A percentile compares a stretch with the other conserved stretches of the same genome.
Evolutionary conservation across 2,113 vertebrate species (phyloP).

Genomic region (Epinephelus cyanopodus): DNA sequence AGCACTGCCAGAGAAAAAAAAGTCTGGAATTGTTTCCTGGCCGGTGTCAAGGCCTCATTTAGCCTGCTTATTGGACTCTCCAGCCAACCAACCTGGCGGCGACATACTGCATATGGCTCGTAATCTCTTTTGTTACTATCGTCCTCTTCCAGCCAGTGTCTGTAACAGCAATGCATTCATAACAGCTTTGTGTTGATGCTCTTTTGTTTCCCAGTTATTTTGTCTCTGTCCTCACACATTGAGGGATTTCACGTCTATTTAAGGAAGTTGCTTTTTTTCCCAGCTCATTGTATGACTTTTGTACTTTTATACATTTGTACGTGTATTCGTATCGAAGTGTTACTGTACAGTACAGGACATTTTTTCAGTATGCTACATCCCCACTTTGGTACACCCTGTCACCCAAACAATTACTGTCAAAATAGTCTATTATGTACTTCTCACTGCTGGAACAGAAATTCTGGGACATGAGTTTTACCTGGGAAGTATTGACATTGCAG

Average conservation of each 20-base stretch:
- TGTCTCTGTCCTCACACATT: neutral
- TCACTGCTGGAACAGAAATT: no score
- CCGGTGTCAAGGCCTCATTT: constrained; percentile 76
- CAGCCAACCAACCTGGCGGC: constrained; percentile 54
- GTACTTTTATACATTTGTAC: neutral
- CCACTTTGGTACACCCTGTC: no score
- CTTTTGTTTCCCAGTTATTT: constrained; percentile 41
- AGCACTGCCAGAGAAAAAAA: constrained; percentile 38
- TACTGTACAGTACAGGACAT: no score
- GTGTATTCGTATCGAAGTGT: no score
- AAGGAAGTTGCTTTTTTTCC: neutral
- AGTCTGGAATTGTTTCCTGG: constrained; percentile 70
- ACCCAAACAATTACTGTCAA: no score
- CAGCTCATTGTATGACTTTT: constrained; percentile 17
- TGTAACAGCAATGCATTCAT: constrained; percentile 33
- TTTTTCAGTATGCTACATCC: no score
- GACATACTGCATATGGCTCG: constrained; percentile 46
- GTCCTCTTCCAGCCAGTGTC: constrained; percentile 38
- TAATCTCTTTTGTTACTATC: constrained; percentile 60
- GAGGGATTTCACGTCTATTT: constrained; percentile 14
- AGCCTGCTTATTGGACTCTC: constrained; percentile 60
- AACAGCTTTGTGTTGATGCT: constrained; percentile 8
- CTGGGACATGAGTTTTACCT: no score
- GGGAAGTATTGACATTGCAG: no score
- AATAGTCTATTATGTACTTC: no score